Evolutionary conservation across 2,113 vertebrate species (phyloP), one percentile per base, ranked within the genome.

Genomic region (Rhodinocichla rosea): DNA sequence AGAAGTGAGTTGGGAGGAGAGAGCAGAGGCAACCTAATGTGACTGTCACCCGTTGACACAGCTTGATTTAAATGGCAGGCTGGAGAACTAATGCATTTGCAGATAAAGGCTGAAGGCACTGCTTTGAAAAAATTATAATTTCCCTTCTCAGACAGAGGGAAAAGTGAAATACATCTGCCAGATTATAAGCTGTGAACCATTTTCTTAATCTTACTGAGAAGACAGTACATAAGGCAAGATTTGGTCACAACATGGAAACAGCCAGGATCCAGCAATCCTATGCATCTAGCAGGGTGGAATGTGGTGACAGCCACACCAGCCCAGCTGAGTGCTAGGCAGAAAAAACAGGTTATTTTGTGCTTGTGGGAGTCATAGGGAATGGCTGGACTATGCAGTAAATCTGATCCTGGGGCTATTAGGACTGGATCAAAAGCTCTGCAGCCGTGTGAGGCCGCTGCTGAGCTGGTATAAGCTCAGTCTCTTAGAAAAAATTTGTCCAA

Each of bases 111-210:
- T 90, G 96, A 96, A 93, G 86, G 79, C 53, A 35, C 28, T 44
- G 52, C 92, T 95, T 96, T 92, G 92, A 96, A 83, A 90, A 96
- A 94, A 95, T 91, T 90, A 89, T 91, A 37, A 78, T 92, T 71
- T 92, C 52, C 50, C 93, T 97, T 63, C 69, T 87, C 86, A 95
- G 76, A 92, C 44, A 75, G 88, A 90, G 55, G 45, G 59, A 68
- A 63, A 94, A 92, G 56, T 68, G 49, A 94, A 96, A 95, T 81
- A n/a, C 47, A 86, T 92, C 60, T 87, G 73, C 60, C 50, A 60
- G 86, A 94, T 90, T 90, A 92, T 68, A 67, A 96, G 40, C 57
- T 82, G 52, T 73, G 86, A 96, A 82, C 1, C 0, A 84, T 83
- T 96, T 93, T 78, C 68, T 92, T 81, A 71, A 37, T 90, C 75